Percentiles rank a stretch among this genome's conserved stretches.
phyloP scores from a whole-genome alignment of 92 coral and sea anemone genomes.

The Porites divaricata region DNA sequence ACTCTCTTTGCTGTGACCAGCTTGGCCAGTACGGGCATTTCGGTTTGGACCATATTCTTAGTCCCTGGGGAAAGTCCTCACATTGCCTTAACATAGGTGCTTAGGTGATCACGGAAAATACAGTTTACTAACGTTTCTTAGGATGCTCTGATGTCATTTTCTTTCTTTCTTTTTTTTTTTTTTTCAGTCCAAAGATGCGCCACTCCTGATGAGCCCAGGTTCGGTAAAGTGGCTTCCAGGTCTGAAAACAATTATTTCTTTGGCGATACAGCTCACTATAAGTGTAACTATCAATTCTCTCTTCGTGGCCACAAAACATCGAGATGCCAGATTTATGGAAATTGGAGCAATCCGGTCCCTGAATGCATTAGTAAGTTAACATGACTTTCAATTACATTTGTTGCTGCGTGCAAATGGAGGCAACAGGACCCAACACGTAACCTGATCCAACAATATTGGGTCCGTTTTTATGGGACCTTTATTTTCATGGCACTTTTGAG shows the following conservation, averaged over 20 bases:
- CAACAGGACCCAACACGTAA: too few relatives aligned
- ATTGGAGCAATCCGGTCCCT: slow-evolving; percentile 66
- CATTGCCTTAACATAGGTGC: too few relatives aligned
- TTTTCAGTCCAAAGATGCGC: slow-evolving; percentile 70
- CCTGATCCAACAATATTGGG: too few relatives aligned
- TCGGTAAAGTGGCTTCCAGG: slow-evolving; percentile 30
- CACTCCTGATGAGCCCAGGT: slow-evolving; percentile 56
- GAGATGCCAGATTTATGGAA: slow-evolving; percentile 67
- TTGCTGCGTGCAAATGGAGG: not conserved
- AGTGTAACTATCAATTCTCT: slow-evolving; percentile 65
- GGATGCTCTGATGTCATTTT: not conserved
- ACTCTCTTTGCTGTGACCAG: too few relatives aligned
- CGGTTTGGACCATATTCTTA: too few relatives aligned
- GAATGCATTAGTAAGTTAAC: slow-evolving; percentile 62
- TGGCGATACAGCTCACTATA: slow-evolving; percentile 52
- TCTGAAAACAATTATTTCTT: slow-evolving; percentile 59
- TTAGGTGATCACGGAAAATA: too few relatives aligned
- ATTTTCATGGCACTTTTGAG: too few relatives aligned
- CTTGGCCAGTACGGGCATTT: too few relatives aligned
- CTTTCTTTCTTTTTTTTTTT: not conserved
- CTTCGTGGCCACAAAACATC: slow-evolving; percentile 66
- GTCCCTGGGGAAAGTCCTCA: too few relatives aligned
- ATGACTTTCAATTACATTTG: not conserved
- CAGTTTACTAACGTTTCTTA: not conserved
- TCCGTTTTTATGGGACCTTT: too few relatives aligned